Conservation (phyloP, 2,113 vertebrate genomes). For the Glaucidium brasilianum region DNA sequence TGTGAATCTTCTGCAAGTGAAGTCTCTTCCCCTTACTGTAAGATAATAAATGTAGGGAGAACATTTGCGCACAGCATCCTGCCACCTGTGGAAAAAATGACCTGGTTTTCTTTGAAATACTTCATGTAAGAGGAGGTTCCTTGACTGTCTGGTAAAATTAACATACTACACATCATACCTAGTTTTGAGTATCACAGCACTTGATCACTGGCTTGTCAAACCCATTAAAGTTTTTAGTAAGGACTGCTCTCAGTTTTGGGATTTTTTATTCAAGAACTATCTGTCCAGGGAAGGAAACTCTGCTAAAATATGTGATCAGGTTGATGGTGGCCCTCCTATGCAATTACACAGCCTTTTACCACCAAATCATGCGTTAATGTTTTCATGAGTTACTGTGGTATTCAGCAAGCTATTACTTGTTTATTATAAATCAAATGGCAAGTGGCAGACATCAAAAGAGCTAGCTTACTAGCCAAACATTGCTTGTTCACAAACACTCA, state of each 20-base stretch:
- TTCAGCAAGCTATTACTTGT: background rate
- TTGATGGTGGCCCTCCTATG: background rate
- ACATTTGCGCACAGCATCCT: background rate
- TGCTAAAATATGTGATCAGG: background rate
- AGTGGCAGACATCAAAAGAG: background rate
- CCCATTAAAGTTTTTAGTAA: background rate
- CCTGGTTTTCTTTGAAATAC: conserved; percentile 3
- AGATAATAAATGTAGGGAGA: background rate
- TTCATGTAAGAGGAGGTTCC: background rate
- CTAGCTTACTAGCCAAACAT: background rate
- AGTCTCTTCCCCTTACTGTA: background rate
- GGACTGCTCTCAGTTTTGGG: background rate
- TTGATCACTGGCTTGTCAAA: background rate
- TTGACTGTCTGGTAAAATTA: background rate
- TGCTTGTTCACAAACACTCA: background rate
- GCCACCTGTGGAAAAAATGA: background rate
- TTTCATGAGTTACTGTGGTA: background rate
- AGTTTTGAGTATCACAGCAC: background rate
- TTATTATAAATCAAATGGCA: background rate
- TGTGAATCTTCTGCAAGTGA: background rate
- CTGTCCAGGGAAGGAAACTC: background rate
- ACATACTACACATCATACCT: background rate
- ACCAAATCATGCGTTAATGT: background rate
- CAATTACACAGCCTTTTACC: background rate
- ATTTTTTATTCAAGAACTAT: background rate